These are phyloP conservation scores for Channa striata DNA, from an alignment of 2,797 vertebrate genomes.

Conservation along the genomic window DNA sequence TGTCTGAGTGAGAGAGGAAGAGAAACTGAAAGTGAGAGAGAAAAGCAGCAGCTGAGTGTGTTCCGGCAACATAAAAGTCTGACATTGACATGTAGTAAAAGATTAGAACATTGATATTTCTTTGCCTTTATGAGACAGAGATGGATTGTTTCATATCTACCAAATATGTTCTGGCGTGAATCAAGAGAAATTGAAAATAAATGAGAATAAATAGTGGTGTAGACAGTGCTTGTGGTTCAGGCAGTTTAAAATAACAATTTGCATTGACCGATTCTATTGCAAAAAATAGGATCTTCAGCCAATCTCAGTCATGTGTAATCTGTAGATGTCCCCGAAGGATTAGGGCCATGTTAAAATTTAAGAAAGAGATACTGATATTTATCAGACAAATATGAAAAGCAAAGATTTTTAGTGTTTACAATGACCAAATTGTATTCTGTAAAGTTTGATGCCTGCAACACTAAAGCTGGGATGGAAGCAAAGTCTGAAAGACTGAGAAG, in stretches of 20 bases:
- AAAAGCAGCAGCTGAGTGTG: conserved; percentile 48
- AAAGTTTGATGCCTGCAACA: too few species aligned
- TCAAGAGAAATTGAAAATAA: conserved; percentile 3
- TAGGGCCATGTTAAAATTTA: too few species aligned
- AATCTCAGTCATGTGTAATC: background rate
- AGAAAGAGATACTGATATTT: too few species aligned
- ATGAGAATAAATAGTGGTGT: background rate
- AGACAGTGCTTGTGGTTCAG: background rate
- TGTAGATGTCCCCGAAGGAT: too few species aligned
- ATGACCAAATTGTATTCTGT: too few species aligned
- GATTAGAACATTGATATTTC: conserved; percentile 50
- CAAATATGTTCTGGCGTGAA: conserved; percentile 6
- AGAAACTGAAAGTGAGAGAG: background rate
- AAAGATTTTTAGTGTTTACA: too few species aligned
- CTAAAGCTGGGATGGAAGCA: too few species aligned
- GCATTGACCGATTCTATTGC: too few species aligned
- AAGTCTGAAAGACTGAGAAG: too few species aligned
- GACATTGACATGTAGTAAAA: conserved; percentile 37
- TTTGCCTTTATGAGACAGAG: conserved; percentile 51
- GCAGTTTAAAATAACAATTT: background rate
- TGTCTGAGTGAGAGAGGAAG: background rate
- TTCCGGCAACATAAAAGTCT: conserved; percentile 35
- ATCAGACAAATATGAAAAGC: background rate
- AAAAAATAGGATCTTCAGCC: background rate
- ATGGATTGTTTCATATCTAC: conserved; percentile 50